Evolutionary conservation across 2,113 vertebrate genomes (phyloP).

Genomic region (Diadophis punctatus): DNA sequence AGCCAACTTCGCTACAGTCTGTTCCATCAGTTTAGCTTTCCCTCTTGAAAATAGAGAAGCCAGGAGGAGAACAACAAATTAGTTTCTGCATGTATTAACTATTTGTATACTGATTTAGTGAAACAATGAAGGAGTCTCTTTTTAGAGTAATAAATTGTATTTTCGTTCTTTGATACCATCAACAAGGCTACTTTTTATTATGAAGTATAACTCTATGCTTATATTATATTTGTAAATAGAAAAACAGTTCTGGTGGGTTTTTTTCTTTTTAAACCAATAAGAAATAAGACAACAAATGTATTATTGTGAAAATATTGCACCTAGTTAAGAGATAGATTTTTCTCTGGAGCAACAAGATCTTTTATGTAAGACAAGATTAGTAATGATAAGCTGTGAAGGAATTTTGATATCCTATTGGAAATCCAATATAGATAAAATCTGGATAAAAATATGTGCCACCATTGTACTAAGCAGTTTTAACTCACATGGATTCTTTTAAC

Average conservation of each 20-base stretch:
- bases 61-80: background rate
- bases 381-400: background rate
- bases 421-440: background rate
- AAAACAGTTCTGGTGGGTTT: background rate
- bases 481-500: background rate
- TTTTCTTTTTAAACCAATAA: background rate
- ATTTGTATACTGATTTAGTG: background rate
- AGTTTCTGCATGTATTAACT: background rate
- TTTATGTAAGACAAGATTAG: background rate
- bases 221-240: background rate
- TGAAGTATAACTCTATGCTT: background rate
- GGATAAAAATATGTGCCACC: background rate
- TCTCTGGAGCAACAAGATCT: background rate
- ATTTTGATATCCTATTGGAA: background rate
- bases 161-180: background rate
- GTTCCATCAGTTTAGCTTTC: background rate
- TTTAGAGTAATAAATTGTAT: background rate
- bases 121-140: background rate
- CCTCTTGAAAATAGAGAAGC: background rate
- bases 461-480: background rate
- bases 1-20: background rate
- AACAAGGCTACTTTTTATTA: background rate
- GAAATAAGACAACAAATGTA: background rate
- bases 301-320: background rate
- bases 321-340: background rate